phyloP scores from a whole-genome alignment of 2,113 vertebrate species.

The Xiphophorus hellerii region DNA sequence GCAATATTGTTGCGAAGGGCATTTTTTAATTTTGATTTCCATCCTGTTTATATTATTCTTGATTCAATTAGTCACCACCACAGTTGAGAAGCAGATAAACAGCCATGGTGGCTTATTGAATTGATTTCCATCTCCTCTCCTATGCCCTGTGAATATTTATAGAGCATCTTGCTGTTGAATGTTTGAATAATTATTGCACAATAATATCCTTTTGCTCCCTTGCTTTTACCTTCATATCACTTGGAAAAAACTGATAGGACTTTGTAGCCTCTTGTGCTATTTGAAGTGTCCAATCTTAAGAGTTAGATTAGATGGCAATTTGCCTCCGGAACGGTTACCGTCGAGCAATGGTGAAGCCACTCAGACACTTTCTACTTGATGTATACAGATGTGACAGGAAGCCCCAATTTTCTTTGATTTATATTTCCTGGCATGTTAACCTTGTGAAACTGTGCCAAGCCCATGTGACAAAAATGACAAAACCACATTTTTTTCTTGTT shows the following conservation, averaged over 20 bases:
- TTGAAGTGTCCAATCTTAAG: conserved; percentile 49
- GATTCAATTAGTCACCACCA: conserved; percentile 41
- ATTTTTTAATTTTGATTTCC: conserved; percentile 29
- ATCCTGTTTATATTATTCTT: conserved; percentile 52
- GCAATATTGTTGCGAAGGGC: conserved; percentile 36
- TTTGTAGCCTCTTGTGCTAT: conserved; percentile 34
- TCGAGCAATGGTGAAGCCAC: conserved; percentile 34
- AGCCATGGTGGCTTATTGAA: conserved; percentile 47
- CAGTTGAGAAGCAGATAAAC: conserved; percentile 37
- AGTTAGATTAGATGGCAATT: conserved; percentile 46
- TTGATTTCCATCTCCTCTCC: conserved; percentile 39
- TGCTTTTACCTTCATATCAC: conserved; percentile 51
- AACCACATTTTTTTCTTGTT: conserved; percentile 37
- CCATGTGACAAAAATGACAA: conserved; percentile 68
- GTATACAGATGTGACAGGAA: conserved; percentile 62
- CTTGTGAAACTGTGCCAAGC: conserved; percentile 60
- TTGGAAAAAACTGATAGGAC: conserved; percentile 49
- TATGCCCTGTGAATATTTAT: conserved; percentile 49
- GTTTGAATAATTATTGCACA: conserved; percentile 63
- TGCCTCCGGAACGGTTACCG: conserved; percentile 34
- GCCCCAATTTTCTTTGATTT: conserved; percentile 63
- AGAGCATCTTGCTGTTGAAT: conserved; percentile 43
- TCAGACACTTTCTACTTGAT: conserved; percentile 49
- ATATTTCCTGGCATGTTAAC: conserved; percentile 70
- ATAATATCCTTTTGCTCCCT: conserved; percentile 48